A percentile compares a stretch with the other conserved stretches of the same genome.
These are phyloP conservation scores for Trichechus manatus DNA, from an alignment of 2,113 vertebrate genomes.

Conservation along the genomic window DNA sequence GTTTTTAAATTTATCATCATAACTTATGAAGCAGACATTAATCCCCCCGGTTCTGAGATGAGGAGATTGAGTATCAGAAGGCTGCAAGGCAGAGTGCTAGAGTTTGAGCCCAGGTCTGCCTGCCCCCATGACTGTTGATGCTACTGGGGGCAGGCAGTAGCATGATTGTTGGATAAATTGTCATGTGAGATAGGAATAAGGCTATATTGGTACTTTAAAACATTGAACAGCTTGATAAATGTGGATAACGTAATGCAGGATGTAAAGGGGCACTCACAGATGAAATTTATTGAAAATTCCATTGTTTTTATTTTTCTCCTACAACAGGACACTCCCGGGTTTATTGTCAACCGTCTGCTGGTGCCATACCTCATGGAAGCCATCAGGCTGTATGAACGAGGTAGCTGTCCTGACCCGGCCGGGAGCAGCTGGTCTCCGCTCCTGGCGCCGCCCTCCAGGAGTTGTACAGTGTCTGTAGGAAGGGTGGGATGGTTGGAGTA, in stretches of 20 bases:
- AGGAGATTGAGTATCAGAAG: not conserved
- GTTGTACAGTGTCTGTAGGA: not conserved
- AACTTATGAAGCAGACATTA: not conserved
- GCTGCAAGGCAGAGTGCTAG: not conserved
- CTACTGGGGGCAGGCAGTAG: not conserved
- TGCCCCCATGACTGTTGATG: too few relatives aligned
- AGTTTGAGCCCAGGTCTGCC: not conserved
- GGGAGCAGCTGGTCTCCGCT: not conserved
- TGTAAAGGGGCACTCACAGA: not conserved
- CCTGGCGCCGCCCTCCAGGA: not conserved
- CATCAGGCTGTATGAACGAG: slow-evolving; percentile 94
- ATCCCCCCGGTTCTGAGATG: not conserved
- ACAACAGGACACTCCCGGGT: slow-evolving; percentile 95
- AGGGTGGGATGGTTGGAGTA: not conserved
- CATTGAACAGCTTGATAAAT: not conserved
- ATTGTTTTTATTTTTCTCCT: not conserved
- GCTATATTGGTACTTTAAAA: not conserved
- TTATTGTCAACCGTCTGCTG: slow-evolving; percentile 97
- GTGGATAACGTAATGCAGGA: not conserved
- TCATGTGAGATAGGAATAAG: not conserved
- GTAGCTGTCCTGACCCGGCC: slow-evolving; percentile 80
- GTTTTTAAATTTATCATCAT: not conserved
- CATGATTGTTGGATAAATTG: not conserved
- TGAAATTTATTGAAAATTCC: not conserved
- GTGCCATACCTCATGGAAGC: slow-evolving; percentile 96